These are phyloP conservation scores for Dinocampus coccinellae DNA, from an alignment of 2,888 invertebrate species.

Conservation along the genomic window DNA sequence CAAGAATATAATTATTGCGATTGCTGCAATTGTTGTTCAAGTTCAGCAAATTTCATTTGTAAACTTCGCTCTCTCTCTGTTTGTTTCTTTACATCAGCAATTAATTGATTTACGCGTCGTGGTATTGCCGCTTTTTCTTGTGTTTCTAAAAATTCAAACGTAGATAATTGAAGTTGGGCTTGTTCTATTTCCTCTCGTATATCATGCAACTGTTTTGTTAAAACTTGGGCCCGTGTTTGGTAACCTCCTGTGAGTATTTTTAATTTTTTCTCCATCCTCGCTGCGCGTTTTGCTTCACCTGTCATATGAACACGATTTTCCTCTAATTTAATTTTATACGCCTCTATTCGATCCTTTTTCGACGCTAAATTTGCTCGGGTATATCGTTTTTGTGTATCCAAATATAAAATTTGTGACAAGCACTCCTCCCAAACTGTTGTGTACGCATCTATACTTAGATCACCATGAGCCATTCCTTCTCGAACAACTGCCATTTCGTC, in stretches of 20 bases:
- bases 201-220: conserved; percentile 90
- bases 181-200: conserved; percentile 92
- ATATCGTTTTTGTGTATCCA: conserved; percentile 92
- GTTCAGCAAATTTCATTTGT: conserved; percentile 85
- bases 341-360: conserved; percentile 96
- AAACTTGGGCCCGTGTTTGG: conserved; percentile 84
- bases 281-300: conserved; percentile 94
- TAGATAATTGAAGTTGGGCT: conserved; percentile 88
- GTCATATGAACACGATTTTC: conserved; percentile 97
- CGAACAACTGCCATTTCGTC: conserved; percentile 92
- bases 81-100: conserved; percentile 93
- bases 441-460: conserved; percentile 90
- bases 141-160: conserved; percentile 89
- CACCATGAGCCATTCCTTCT: conserved; percentile 95
- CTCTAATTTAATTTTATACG: conserved; percentile 91
- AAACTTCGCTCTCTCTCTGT: conserved; percentile 90
- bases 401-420: conserved; percentile 88
- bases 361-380: conserved; percentile 95
- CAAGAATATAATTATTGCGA: conserved; percentile 31
- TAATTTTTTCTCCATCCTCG: conserved; percentile 97
- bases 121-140: conserved; percentile 94
- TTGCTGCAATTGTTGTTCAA: conserved; percentile 75
- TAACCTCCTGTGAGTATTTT: conserved; percentile 95
- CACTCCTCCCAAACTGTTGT: conserved; percentile 98
- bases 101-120: conserved; percentile 88